Conservation (phyloP, 2,888 invertebrate genomes). For the Tortrix viridana region DNA sequence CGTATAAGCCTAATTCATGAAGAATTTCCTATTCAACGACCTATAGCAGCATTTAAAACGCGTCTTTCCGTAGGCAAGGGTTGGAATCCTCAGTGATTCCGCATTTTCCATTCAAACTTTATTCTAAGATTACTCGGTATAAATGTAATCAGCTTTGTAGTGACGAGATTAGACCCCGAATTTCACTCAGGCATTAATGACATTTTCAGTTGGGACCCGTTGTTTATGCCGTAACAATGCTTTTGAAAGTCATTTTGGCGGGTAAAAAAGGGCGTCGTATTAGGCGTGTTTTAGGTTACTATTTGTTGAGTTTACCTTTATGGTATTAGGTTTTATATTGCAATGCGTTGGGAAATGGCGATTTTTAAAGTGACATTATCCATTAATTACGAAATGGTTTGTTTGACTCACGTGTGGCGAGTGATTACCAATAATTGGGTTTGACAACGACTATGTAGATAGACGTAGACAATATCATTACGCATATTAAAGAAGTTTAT, state of each 20-base stretch:
- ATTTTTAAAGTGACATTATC: too few relatives aligned
- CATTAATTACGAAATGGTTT: too few relatives aligned
- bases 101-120: constrained; percentile 83
- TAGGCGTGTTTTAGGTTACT: constrained; percentile 37
- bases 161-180: constrained; percentile 83
- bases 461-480: too few relatives aligned
- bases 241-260: constrained; percentile 81
- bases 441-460: too few relatives aligned
- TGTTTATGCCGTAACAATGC: constrained; percentile 77
- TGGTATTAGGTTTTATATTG: background rate
- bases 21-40: background rate
- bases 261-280: constrained; percentile 61
- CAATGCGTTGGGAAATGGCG: background rate
- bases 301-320: constrained; percentile 1
- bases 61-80: constrained; percentile 76
- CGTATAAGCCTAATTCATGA: background rate
- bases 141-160: constrained; percentile 84
- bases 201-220: constrained; percentile 77
- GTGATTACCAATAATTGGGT: too few relatives aligned
- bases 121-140: constrained; percentile 83
- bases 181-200: constrained; percentile 84
- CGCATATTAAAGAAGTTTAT: too few relatives aligned
- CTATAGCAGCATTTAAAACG: constrained; percentile 21
- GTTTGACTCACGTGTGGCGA: too few relatives aligned
- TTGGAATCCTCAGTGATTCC: constrained; percentile 80